Conservation (phyloP, 2,888 invertebrate species). For the Villa cingulata region DNA sequence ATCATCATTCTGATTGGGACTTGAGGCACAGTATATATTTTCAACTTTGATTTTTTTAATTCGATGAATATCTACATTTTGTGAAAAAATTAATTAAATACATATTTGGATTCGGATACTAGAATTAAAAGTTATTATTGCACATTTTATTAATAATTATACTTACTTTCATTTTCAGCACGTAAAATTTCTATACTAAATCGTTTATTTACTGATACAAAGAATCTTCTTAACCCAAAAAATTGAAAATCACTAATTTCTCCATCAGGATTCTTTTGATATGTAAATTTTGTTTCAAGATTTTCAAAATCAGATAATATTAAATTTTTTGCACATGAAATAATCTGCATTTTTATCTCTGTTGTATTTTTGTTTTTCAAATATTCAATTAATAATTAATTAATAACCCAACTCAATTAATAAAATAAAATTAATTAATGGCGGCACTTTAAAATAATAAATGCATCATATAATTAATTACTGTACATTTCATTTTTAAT, state of each 20-base stretch:
- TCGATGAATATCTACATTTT: constrained; percentile 23
- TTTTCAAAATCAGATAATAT: constrained; percentile 27
- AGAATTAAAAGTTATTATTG: too few relatives aligned
- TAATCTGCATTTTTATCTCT: constrained; percentile 25
- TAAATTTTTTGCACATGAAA: constrained; percentile 29
- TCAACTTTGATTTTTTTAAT: constrained; percentile 29
- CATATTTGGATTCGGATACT: background rate
- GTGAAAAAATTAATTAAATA: background rate
- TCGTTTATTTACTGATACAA: constrained; percentile 29
- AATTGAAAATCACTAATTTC: constrained; percentile 29
- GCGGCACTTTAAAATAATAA: too few relatives aligned
- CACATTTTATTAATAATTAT: constrained; percentile 2
- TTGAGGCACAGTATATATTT: constrained; percentile 28
- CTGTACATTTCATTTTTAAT: too few relatives aligned
- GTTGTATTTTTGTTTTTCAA: too few relatives aligned
- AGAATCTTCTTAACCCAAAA: constrained; percentile 24
- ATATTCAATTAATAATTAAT: too few relatives aligned
- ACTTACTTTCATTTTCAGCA: background rate
- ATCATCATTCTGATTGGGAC: constrained; percentile 26
- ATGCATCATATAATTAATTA: too few relatives aligned
- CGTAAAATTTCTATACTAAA: constrained; percentile 29
- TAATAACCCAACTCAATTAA: too few relatives aligned
- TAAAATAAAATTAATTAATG: too few relatives aligned
- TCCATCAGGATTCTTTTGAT: constrained; percentile 26
- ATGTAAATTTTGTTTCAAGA: constrained; percentile 26